Conservation (phyloP, 2,113 vertebrate species). For the Jaculus jaculus region DNA sequence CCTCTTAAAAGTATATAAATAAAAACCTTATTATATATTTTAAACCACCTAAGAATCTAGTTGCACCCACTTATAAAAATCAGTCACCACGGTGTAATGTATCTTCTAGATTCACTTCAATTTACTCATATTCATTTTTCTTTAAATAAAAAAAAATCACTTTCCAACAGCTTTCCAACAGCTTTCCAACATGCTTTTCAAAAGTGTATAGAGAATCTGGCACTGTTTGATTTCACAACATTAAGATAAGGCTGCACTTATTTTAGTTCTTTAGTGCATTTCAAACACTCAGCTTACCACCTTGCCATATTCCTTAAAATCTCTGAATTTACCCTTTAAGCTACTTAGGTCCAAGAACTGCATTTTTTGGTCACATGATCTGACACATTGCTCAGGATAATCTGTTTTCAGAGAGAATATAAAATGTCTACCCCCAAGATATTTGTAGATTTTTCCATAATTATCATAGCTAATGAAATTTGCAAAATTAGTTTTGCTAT, state of each 20-base stretch:
- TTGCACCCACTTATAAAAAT: slow-evolving; percentile 4
- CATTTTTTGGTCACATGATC: not conserved
- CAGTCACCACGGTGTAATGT: slow-evolving; percentile 24
- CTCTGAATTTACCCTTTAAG: not conserved
- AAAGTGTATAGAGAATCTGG: not conserved
- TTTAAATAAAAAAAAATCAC: slow-evolving; percentile 40
- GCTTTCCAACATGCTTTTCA: not conserved
- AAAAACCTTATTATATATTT: not conserved
- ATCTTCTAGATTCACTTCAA: slow-evolving; percentile 48
- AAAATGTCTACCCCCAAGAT: not conserved
- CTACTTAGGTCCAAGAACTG: not conserved
- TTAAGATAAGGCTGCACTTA: not conserved
- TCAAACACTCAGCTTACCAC: not conserved
- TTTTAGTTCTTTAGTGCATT: not conserved
- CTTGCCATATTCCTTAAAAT: not conserved
- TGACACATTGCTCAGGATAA: not conserved
- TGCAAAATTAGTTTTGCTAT: not conserved
- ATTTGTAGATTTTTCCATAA: not conserved
- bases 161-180: slow-evolving; percentile 33
- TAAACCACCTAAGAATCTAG: not conserved
- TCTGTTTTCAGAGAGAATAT: slow-evolving; percentile 22
- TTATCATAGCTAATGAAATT: slow-evolving; percentile 15
- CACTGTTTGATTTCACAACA: not conserved
- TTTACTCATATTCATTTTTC: not conserved
- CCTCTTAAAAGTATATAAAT: not conserved